Percentiles rank a stretch among this genome's conserved stretches.
Evolutionary conservation across 2,888 invertebrate genomes (phyloP).

Genomic region (Lasioglossum morio): DNA sequence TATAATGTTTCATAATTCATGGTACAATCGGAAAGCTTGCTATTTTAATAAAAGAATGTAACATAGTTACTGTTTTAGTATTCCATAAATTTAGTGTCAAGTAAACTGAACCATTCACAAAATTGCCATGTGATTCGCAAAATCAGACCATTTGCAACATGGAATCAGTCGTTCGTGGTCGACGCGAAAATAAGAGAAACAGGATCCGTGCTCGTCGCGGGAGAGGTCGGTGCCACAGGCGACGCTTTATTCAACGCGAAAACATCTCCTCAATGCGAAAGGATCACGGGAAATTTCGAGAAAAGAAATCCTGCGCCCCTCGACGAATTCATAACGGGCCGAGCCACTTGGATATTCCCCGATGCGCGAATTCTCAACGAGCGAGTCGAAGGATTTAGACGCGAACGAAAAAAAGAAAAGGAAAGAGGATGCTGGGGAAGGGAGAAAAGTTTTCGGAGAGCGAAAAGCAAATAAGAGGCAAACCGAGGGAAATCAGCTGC

Average conservation of each 20-base stretch:
- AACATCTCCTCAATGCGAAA: constrained; percentile 37
- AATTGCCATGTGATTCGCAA: background rate
- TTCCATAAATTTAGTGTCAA: background rate
- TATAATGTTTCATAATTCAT: no score
- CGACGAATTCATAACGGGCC: constrained; percentile 40
- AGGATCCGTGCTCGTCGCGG: constrained; percentile 21
- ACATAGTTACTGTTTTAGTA: background rate
- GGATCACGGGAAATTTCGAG: constrained; percentile 31
- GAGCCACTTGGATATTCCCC: constrained; percentile 36
- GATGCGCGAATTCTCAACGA: constrained; percentile 48
- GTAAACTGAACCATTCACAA: background rate
- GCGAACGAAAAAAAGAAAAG: background rate
- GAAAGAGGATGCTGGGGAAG: constrained; percentile 5
- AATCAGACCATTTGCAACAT: no score
- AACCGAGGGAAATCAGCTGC: constrained; percentile 44
- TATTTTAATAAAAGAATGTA: background rate
- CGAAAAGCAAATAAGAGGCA: constrained; percentile 47
- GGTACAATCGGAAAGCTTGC: no score
- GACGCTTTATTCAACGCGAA: constrained; percentile 26
- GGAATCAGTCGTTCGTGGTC: background rate
- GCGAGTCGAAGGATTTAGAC: constrained; percentile 53
- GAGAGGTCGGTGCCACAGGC: constrained; percentile 27
- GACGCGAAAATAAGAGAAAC: background rate
- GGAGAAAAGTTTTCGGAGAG: constrained; percentile 45
- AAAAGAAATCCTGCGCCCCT: constrained; percentile 43